Percentiles rank a stretch among this genome's conserved stretches.
phyloP scores from a whole-genome alignment of 1,140 invertebrate genomes.

The Plutomurus gul region DNA sequence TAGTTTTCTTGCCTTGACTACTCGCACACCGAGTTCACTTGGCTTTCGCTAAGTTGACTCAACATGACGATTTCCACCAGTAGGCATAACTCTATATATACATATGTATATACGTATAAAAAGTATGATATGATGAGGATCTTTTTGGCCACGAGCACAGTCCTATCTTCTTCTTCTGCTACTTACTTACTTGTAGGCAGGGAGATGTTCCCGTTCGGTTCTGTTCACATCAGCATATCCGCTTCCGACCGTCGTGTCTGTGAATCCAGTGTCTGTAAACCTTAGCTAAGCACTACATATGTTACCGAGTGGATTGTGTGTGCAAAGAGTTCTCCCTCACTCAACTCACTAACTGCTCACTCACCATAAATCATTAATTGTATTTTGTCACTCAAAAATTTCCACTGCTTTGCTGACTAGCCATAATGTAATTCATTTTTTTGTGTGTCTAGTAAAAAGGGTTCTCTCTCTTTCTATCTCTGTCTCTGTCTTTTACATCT shows the following conservation, averaged over 20 bases:
- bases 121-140: too few species aligned
- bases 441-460: too few species aligned
- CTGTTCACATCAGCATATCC: slow-evolving; percentile 22
- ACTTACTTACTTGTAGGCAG: too few species aligned
- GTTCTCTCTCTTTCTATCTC: background rate
- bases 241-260: background rate
- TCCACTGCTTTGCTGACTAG: slow-evolving; percentile 12
- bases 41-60: background rate
- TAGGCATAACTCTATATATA: too few species aligned
- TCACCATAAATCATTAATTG: slow-evolving; percentile 25
- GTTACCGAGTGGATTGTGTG: background rate
- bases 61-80: background rate
- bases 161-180: too few species aligned
- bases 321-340: background rate
- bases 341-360: slow-evolving; percentile 4
- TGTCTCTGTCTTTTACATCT: too few species aligned
- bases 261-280: slow-evolving; percentile 1
- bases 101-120: too few species aligned
- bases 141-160: too few species aligned
- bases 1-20: background rate
- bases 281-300: background rate
- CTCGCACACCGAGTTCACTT: background rate
- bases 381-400: slow-evolving; percentile 22
- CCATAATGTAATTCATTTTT: slow-evolving; percentile 8
- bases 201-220: too few species aligned